These are phyloP conservation scores for Isoperla grammatica DNA, from an alignment of 2,888 invertebrate species.

Conservation along the genomic window DNA sequence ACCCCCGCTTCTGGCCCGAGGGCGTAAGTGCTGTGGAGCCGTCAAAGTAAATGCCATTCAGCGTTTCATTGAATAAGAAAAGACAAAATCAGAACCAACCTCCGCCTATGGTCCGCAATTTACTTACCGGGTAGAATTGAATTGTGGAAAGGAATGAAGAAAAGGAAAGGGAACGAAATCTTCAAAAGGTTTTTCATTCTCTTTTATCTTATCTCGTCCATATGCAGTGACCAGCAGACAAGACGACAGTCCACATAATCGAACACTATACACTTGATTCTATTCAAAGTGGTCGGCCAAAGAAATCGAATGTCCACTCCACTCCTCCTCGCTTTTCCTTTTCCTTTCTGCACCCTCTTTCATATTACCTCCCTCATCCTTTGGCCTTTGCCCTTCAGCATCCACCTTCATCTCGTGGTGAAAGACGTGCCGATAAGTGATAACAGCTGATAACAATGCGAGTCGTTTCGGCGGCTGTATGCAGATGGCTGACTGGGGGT, in stretches of 20 bases:
- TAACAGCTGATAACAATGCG: too few relatives aligned
- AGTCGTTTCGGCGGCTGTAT: neutral
- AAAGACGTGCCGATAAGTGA: neutral
- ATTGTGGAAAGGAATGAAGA: slow-evolving; percentile 26
- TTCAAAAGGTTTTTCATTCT: slow-evolving; percentile 27
- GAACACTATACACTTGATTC: slow-evolving; percentile 20
- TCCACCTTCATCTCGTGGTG: neutral
- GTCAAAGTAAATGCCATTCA: slow-evolving; percentile 30
- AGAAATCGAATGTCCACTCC: slow-evolving; percentile 19
- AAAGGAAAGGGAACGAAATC: slow-evolving; percentile 26
- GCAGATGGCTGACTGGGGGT: neutral
- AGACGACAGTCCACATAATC: slow-evolving; percentile 9
- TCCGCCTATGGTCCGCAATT: slow-evolving; percentile 23
- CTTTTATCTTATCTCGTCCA: slow-evolving; percentile 28
- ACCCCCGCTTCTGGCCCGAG: neutral
- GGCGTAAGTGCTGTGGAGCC: slow-evolving; percentile 16
- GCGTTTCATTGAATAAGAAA: slow-evolving; percentile 31
- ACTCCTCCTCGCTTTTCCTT: slow-evolving; percentile 1
- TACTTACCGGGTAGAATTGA: slow-evolving; percentile 29
- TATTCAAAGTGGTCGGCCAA: slow-evolving; percentile 24
- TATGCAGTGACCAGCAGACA: slow-evolving; percentile 25
- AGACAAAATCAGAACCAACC: slow-evolving; percentile 28
- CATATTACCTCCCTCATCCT: slow-evolving; percentile 7
- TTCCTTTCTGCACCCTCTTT: slow-evolving; percentile 5
- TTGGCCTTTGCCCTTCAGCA: neutral